These are phyloP conservation scores for Orestias chungarensis DNA, from an alignment of 2,797 vertebrate species.

Conservation along the genomic window DNA sequence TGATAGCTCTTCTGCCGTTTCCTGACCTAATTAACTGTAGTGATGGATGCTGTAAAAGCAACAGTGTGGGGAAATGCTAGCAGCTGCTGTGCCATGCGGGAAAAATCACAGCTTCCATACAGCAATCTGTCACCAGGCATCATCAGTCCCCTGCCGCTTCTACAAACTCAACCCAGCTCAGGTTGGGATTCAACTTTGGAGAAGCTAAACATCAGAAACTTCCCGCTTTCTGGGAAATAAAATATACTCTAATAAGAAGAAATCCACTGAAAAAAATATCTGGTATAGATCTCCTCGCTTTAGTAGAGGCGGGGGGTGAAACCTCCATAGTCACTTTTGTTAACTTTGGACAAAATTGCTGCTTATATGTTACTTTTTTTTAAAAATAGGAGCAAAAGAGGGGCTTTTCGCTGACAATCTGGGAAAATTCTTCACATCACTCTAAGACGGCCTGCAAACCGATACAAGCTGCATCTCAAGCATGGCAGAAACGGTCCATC, in stretches of 20 bases:
- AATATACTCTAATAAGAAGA: not conserved
- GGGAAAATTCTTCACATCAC: too few species aligned
- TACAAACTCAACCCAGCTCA: not conserved
- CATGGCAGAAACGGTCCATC: too few species aligned
- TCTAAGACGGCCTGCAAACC: too few species aligned
- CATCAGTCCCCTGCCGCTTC: slow-evolving; percentile 11
- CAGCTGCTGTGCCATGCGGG: slow-evolving; percentile 26
- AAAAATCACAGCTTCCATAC: slow-evolving; percentile 33
- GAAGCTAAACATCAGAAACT: not conserved
- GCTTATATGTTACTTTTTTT: not conserved
- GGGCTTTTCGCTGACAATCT: too few species aligned
- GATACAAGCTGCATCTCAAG: not conserved
- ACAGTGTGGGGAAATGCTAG: not conserved
- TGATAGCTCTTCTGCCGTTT: not conserved
- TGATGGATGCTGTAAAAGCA: not conserved
- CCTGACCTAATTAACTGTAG: not conserved
- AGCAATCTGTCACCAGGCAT: slow-evolving; percentile 23
- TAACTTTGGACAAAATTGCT: not conserved
- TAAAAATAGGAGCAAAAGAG: too few species aligned
- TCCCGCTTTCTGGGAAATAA: not conserved
- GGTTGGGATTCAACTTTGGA: not conserved
- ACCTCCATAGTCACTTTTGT: not conserved
- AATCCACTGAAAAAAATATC: too few species aligned
- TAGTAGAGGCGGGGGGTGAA: too few species aligned
- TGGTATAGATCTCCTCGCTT: too few species aligned